Percentiles rank a stretch among this genome's conserved stretches.
phyloP scores from a whole-genome alignment of 1,140 invertebrate genomes.

The Drosophila asahinai region DNA sequence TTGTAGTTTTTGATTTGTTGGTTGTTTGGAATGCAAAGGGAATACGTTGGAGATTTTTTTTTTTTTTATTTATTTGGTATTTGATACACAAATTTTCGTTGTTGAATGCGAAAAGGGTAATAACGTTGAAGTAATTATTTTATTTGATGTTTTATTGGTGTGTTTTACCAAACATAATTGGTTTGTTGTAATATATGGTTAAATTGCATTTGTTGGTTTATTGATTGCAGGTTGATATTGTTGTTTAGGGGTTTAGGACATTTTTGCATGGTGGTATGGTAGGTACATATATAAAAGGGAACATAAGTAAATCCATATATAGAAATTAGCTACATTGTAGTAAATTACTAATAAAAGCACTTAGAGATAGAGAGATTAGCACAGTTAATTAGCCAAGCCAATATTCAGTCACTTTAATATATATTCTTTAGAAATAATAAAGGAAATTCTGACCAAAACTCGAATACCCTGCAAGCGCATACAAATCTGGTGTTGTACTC shows the following conservation, averaged over 20 bases:
- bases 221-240: slow-evolving; percentile 33
- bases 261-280: slow-evolving; percentile 38
- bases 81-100: slow-evolving; percentile 23
- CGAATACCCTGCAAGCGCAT: neutral
- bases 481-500: neutral
- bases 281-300: slow-evolving; percentile 69
- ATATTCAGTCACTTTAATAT: slow-evolving; percentile 29
- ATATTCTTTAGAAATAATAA: neutral
- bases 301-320: slow-evolving; percentile 62
- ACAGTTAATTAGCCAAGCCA: slow-evolving; percentile 29
- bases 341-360: slow-evolving; percentile 14
- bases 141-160: slow-evolving; percentile 17
- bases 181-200: slow-evolving; percentile 25
- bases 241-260: slow-evolving; percentile 58
- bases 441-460: neutral
- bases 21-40: slow-evolving; percentile 17
- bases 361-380: slow-evolving; percentile 14
- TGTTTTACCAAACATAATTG: neutral
- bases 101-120: slow-evolving; percentile 46
- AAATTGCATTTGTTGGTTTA: slow-evolving; percentile 15
- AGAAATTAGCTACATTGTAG: slow-evolving; percentile 43
- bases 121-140: slow-evolving; percentile 33
- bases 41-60: neutral
- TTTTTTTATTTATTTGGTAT: neutral
- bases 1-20: slow-evolving; percentile 27